Base-by-base conservation (phyloP, 1,140 invertebrate genomes). In the Zaprionus vittiger region DNA sequence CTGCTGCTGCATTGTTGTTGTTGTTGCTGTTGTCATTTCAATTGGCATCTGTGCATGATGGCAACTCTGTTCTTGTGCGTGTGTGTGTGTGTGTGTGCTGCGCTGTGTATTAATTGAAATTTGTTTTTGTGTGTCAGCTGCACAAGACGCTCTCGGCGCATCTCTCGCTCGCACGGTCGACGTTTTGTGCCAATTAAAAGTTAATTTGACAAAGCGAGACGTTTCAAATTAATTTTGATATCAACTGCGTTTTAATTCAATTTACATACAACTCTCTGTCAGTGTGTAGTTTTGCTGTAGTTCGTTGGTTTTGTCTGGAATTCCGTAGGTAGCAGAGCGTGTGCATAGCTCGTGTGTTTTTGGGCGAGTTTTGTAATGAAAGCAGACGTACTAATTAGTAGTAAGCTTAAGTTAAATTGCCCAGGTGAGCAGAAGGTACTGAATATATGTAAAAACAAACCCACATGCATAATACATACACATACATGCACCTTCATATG, bases 141-240 rank as follows among this genome's bases (percentile, higher is more conserved):
- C 82, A 85, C 65, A 81, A 66, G 71, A 72, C 79, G 72, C 66
- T 68, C 34, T 63, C 49, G 31, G 14, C 38, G 52, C 41, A 38
- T 31, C 37, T 47, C 9, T 55, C 12, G 44, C 26, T 24, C 22
- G 9, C 61, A 37, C 66, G 63, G 73, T 69, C 65, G 60, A 69
- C 65, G 60, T 74, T 85, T 79, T 77, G 76, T 80, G 75, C 81
- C 85, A 89, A 89, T 89, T 89, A 90, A 89, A 89, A 85, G 77
- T 85, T 89, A 89, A 89, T 89, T 90, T 89, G 85, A 90, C 85
- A 90, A 89, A 89, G 85, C 85, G 79, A 90, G 79, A 85, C 81
- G 84, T 89, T 87, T 84, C 75, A 83, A 90, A 90, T 89, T 90
- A 89, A 90, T 89, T 90, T 80, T 68, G 56, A 68, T 79, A 74